Evolutionary conservation across 2,797 vertebrate species (phyloP), one percentile per base, ranked within the genome.

Genomic region (Mareca strepera): DNA sequence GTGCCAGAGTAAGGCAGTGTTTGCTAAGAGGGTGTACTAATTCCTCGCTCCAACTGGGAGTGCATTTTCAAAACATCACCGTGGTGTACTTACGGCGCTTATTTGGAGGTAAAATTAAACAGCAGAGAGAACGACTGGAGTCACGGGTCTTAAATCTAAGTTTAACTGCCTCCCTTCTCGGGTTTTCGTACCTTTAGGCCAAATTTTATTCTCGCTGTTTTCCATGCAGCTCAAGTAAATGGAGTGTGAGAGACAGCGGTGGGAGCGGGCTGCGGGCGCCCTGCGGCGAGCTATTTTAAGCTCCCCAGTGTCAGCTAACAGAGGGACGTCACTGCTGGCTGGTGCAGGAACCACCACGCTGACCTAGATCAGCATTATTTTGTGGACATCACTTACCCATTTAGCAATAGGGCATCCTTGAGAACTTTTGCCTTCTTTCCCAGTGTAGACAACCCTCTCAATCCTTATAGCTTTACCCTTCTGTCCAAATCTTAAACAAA

Each of bases 361-460:
- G 18, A 69, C 59, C 17, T 56, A 43, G 8, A 58, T 37, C 39
- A 28, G 35, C 35, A 20, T 56, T 56, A 81, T 29, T 77, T 41
- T 82, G 48, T 59, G 60, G 63, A n/a, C 58, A 91, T 66, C 80
- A 96, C 98, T 98, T 98, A 99, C 99, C 99, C 99, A 99, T 98
- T 99, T 99, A 78, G 99, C 99, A 97, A 99, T 99, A 79, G 99
- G 99, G 95, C 99, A 99, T 90, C 99, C 99, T 97, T 99, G 99
- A 95, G 99, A 99, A 96, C 99, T 99, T 97, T 99, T 99, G 92
- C 99, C 99, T 98, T 99, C 99, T 97, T 99, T 99, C 94, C 99
- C 99, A 92, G 99, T 99, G 97, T 99, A 99, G 96, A 99, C 86
- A 88, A 99, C 98, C 97, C 98, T 99, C 92, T 99, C 99, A 97